Percentiles rank a stretch among this genome's conserved stretches.
Conservation (phyloP, 1,140 invertebrate species). For the Lethocerus indicus region DNA sequence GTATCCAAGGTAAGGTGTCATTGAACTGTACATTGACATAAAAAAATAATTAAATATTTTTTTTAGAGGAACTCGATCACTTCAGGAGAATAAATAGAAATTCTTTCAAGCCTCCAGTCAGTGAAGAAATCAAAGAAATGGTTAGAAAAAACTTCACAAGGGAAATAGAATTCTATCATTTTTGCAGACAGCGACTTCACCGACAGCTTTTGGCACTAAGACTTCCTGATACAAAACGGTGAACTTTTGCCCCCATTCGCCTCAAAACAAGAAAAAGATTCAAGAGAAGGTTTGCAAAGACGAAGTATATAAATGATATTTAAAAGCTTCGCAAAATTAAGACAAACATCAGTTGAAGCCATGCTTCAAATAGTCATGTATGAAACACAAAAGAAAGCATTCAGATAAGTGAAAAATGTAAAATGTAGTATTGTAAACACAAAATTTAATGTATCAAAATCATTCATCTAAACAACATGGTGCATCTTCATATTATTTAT, state of each 20-base stretch:
- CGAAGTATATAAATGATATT: no score
- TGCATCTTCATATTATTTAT: no score
- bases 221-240: constrained; percentile 12
- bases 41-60: constrained; percentile 10
- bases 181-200: constrained; percentile 68
- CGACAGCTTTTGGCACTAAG: constrained; percentile 53
- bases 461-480: no score
- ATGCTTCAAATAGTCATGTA: no score
- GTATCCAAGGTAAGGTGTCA: background rate
- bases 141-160: constrained; percentile 70
- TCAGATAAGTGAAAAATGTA: no score
- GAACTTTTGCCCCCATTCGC: background rate
- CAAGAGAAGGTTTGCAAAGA: no score
- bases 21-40: background rate
- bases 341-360: no score
- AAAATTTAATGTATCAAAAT: no score
- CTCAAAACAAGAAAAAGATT: background rate
- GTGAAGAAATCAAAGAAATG: constrained; percentile 70
- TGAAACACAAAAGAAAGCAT: no score
- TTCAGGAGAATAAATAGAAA: constrained; percentile 70
- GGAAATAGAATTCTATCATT: constrained; percentile 84
- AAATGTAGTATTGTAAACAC: no score
- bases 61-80: constrained; percentile 50
- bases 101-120: constrained; percentile 70
- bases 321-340: no score